Evolutionary conservation across 2,888 invertebrate genomes (phyloP), one percentile per base, ranked within the genome.

Genomic region (Deilephila porcellus): DNA sequence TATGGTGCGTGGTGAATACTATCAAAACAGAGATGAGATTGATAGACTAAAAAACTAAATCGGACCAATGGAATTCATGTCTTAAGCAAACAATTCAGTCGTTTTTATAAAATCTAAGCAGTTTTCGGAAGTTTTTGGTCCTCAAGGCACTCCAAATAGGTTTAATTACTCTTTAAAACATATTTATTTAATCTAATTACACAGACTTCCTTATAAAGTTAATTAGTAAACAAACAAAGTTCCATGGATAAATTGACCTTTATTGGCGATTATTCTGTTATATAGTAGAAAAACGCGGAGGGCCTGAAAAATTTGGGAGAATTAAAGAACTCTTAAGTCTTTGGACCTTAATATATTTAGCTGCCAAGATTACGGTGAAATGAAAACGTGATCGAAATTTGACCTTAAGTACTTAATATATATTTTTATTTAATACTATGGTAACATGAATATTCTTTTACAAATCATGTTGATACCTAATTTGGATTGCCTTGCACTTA

Each of bases 121-220:
- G 11, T 45, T 45, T 45, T 14, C 1, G 6, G 11, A 45, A 11
- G 11, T 45, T 45, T 0, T 3, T 45, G 11, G 11, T 11, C 45
- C 45, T 3, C 11, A 45, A 45, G 11, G 11, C 45, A 11, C 11
- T 11, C 11, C 45, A 45, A 45, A 45, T 14, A 45, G 45, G 45
- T 14, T 45, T 45, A 45, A 14, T 45, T 14, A 1, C 67, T 17
- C 17, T 25, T 34, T 29, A 67, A 67, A 64, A 64, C 45, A 52
- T 25, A 67, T 67, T 52, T 67, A 45, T 7, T 25, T 17, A 25
- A 25, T 52, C 25, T 25, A 52, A 52, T 67, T 67, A 67, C 20
- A 64, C 67, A 67, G 79, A 73, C 70, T 62, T 60, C 64, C 34
- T 67, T 70, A 29, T 73, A 70, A 67, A 20, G 25, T 20, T 67